Evolutionary conservation across 2,113 vertebrate genomes (phyloP).

Genomic region (Rhizomys pruinosus): DNA sequence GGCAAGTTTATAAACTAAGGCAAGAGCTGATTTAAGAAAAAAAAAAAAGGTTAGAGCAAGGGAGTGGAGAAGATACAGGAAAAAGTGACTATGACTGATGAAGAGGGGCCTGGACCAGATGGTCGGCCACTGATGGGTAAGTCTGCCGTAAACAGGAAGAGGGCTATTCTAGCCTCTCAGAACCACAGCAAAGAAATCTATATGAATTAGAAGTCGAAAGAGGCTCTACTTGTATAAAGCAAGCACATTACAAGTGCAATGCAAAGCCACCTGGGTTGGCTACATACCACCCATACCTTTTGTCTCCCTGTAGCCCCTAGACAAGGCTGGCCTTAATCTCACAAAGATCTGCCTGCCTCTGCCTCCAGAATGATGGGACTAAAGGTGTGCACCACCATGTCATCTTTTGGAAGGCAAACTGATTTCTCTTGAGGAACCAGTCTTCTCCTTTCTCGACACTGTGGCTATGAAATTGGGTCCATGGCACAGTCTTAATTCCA

Average conservation of each 20-base stretch:
- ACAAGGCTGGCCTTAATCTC: too few relatives aligned
- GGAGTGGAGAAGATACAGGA: neutral
- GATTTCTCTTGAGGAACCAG: neutral
- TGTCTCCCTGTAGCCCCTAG: too few relatives aligned
- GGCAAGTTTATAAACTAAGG: constrained; percentile 8
- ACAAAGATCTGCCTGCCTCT: too few relatives aligned
- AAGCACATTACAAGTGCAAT: constrained; percentile 1
- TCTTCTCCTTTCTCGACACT: neutral
- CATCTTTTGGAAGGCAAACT: neutral
- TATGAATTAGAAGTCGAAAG: neutral
- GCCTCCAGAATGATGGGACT: too few relatives aligned
- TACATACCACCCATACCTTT: neutral
- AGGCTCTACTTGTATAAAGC: neutral
- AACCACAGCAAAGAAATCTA: neutral
- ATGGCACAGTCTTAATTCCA: neutral
- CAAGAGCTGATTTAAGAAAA: neutral
- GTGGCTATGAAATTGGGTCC: neutral
- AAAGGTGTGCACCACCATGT: too few relatives aligned
- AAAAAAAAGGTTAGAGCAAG: neutral
- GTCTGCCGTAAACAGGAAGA: neutral
- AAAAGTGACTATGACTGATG: neutral
- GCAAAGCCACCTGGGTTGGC: neutral
- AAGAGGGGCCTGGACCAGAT: neutral
- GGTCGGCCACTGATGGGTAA: neutral
- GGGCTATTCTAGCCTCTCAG: neutral